Conservation (phyloP, 2,888 invertebrate genomes). For the Lamellibrachia satsuma region DNA sequence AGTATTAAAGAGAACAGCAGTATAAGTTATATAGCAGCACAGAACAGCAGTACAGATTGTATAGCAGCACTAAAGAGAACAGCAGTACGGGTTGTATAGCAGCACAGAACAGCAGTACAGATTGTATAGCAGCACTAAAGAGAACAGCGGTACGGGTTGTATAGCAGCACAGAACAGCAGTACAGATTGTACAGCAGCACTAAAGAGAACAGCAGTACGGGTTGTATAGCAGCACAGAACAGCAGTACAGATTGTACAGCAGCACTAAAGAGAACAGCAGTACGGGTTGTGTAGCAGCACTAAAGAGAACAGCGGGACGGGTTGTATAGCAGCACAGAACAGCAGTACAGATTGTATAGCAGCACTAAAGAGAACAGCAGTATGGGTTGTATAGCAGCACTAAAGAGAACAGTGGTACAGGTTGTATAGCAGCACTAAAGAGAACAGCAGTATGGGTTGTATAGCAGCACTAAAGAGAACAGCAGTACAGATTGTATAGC, state of each 20-base stretch:
- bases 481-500: not conserved
- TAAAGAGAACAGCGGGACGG: not conserved
- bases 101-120: not conserved
- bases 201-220: not conserved
- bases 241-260: not conserved
- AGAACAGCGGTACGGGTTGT: not conserved
- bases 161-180: not conserved
- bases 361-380: not conserved
- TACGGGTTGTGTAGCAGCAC: not conserved
- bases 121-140: not conserved
- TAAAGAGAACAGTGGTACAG: not conserved
- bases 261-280: not conserved
- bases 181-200: not conserved
- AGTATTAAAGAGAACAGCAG: not conserved
- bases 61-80: not conserved
- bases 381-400: not conserved
- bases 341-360: not conserved
- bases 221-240: not conserved
- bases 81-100: not conserved
- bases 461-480: not conserved
- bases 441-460: not conserved
- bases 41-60: not conserved
- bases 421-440: not conserved
- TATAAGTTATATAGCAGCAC: not conserved
- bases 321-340: not conserved